phyloP scores from a whole-genome alignment of 2,113 vertebrate genomes.

The Planiliza haematocheilus region DNA sequence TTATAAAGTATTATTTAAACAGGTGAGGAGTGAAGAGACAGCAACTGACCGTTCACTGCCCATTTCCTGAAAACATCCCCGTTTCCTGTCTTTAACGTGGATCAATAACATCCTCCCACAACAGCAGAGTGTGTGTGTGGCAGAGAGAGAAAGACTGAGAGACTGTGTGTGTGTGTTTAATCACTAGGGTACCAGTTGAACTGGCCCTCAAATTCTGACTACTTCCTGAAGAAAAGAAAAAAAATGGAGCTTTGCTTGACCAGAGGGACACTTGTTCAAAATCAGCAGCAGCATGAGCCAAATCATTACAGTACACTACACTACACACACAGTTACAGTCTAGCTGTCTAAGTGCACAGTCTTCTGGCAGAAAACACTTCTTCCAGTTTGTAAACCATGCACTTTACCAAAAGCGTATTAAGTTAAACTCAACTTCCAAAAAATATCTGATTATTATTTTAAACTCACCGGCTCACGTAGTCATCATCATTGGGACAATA shows the following conservation, averaged over 20 bases:
- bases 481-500: too few species aligned
- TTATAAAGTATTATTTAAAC: constrained; percentile 35
- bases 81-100: constrained; percentile 64
- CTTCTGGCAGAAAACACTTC: constrained; percentile 17
- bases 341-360: constrained; percentile 7
- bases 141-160: neutral
- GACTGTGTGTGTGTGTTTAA: constrained; percentile 27
- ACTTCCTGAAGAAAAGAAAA: constrained; percentile 20
- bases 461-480: too few species aligned
- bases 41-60: constrained; percentile 14
- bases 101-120: constrained; percentile 58
- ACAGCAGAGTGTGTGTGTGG: constrained; percentile 26
- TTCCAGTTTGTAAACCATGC: constrained; percentile 18
- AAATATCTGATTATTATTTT: constrained; percentile 3
- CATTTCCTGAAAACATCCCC: constrained; percentile 47
- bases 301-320: constrained; percentile 47
- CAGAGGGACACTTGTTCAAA: constrained; percentile 55
- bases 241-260: constrained; percentile 31
- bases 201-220: constrained; percentile 45
- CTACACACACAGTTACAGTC: constrained; percentile 12
- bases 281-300: constrained; percentile 51
- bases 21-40: constrained; percentile 10
- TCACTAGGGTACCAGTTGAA: constrained; percentile 38
- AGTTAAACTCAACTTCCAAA: constrained; percentile 4
- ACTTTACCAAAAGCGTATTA: neutral